These are phyloP conservation scores for Seladonia tumulorum DNA, from an alignment of 2,888 invertebrate species.

Conservation along the genomic window DNA sequence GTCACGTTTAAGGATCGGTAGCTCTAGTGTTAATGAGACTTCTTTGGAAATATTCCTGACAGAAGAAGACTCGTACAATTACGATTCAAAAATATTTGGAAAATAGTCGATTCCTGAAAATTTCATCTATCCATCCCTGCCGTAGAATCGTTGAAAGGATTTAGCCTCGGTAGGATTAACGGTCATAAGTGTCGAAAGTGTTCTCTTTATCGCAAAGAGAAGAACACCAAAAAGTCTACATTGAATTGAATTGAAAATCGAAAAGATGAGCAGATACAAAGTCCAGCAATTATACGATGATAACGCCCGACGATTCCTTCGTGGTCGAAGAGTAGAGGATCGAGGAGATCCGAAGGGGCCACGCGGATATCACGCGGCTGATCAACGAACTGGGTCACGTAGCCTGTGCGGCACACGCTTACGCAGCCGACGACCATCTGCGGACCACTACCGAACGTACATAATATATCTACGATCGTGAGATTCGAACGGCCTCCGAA, in stretches of 20 bases:
- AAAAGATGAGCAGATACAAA: not conserved
- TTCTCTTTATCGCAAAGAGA: not conserved
- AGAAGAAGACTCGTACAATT: not conserved
- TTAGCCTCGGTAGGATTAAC: not conserved
- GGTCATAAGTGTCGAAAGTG: not conserved
- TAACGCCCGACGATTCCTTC: not conserved
- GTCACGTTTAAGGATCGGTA: no score
- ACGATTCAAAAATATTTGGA: not conserved
- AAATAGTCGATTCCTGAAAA: no score
- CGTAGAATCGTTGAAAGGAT: no score
- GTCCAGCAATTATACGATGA: not conserved
- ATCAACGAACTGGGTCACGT: constrained; percentile 79
- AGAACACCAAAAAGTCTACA: not conserved
- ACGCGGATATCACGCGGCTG: constrained; percentile 68
- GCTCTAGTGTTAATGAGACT: no score
- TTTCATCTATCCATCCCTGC: no score
- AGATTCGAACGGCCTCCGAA: constrained; percentile 74
- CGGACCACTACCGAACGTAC: constrained; percentile 60
- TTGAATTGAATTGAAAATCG: not conserved
- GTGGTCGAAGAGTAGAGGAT: not conserved
- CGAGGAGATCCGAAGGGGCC: constrained; percentile 8
- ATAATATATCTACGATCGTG: constrained; percentile 77
- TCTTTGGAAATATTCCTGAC: not conserved
- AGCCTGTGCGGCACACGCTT: constrained; percentile 56
- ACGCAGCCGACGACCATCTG: constrained; percentile 62